phyloP scores from a whole-genome alignment of 2,797 vertebrate species.

The Taeniopygia guttata region DNA sequence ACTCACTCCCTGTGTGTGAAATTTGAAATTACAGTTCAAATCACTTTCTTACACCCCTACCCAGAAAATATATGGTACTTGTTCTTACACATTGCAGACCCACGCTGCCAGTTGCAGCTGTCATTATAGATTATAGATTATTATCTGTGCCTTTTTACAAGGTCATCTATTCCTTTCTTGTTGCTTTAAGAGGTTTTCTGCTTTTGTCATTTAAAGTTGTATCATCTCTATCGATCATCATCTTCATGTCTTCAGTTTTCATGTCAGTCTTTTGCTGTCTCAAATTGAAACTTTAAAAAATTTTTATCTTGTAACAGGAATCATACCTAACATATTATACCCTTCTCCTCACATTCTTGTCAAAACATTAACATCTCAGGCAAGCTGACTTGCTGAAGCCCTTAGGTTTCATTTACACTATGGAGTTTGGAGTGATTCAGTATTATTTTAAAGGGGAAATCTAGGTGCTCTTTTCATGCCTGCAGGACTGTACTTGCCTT shows the following conservation, averaged over 20 bases:
- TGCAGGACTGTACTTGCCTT: neutral
- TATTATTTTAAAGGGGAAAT: neutral
- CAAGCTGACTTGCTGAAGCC: neutral
- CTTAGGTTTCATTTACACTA: neutral
- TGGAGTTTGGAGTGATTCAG: neutral
- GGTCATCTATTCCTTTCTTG: slow-evolving; percentile 43
- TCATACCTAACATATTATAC: slow-evolving; percentile 23
- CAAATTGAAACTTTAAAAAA: slow-evolving; percentile 53
- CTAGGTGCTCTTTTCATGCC: neutral
- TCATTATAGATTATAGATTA: slow-evolving; percentile 38
- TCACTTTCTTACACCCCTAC: neutral
- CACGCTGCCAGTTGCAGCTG: neutral
- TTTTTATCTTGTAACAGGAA: slow-evolving; percentile 52
- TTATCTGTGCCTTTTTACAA: slow-evolving; percentile 55
- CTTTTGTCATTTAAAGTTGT: slow-evolving; percentile 52
- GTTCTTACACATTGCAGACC: neutral
- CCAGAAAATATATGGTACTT: slow-evolving; percentile 15
- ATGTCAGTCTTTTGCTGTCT: slow-evolving; percentile 38
- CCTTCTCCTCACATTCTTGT: neutral
- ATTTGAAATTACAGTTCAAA: slow-evolving; percentile 40
- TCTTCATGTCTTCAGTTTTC: slow-evolving; percentile 57
- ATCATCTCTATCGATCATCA: slow-evolving; percentile 45
- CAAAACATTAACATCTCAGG: neutral
- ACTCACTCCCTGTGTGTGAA: slow-evolving; percentile 1
- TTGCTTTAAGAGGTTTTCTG: slow-evolving; percentile 5